Evolutionary conservation across 1,140 invertebrate species (phyloP).

Genomic region (Octopus sinensis): DNA sequence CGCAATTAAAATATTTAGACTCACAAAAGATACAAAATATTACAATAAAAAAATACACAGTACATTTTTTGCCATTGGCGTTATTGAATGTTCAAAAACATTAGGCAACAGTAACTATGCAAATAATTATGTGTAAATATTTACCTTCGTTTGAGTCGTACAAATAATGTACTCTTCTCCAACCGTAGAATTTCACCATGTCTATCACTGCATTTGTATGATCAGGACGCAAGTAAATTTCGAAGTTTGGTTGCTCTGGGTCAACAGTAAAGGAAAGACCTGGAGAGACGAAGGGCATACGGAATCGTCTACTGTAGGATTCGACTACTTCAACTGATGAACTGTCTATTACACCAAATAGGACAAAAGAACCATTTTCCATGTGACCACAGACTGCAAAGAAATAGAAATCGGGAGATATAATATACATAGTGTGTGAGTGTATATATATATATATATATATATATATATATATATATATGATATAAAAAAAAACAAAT

Average conservation of each 20-base stretch:
- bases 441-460: too few relatives aligned
- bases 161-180: slow-evolving; percentile 89
- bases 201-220: slow-evolving; percentile 89
- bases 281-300: slow-evolving; percentile 84
- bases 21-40: too few relatives aligned
- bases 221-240: slow-evolving; percentile 75
- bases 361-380: slow-evolving; percentile 81
- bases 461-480: too few relatives aligned
- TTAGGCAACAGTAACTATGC: too few relatives aligned
- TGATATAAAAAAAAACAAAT: too few relatives aligned
- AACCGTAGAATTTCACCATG: slow-evolving; percentile 84
- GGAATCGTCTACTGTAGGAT: slow-evolving; percentile 91
- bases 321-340: slow-evolving; percentile 90
- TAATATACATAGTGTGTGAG: too few relatives aligned
- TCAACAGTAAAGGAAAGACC: slow-evolving; percentile 22
- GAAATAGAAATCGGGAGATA: not conserved
- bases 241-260: slow-evolving; percentile 27
- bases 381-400: slow-evolving; percentile 88
- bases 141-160: slow-evolving; percentile 94
- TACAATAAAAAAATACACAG: too few relatives aligned
- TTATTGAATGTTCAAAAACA: too few relatives aligned
- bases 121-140: slow-evolving; percentile 35
- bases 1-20: too few relatives aligned
- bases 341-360: slow-evolving; percentile 84
- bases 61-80: too few relatives aligned